Percentiles rank a stretch among this genome's conserved stretches.
phyloP scores from a whole-genome alignment of 2,888 invertebrate genomes.

The Cepaea hortensis region DNA sequence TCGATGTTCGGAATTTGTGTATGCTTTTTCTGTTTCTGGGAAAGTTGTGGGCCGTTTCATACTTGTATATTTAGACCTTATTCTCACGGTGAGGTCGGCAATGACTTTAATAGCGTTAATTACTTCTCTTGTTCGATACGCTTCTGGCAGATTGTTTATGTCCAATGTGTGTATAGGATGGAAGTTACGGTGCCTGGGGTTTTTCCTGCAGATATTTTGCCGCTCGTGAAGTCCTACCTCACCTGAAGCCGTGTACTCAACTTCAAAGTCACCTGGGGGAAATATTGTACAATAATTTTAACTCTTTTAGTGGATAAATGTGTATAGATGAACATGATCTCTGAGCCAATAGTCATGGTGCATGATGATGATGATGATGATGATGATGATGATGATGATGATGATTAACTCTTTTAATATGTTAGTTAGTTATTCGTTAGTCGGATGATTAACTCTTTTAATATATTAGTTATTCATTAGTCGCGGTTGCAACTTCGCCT shows the following conservation, averaged over 20 bases:
- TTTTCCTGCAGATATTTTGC: neutral
- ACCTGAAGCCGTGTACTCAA: slow-evolving; percentile 17
- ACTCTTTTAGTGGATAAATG: neutral
- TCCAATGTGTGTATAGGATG: neutral
- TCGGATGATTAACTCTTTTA: too few species aligned
- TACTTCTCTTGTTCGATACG: neutral
- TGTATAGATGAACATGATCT: too few species aligned
- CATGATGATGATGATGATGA: too few species aligned
- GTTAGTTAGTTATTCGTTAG: too few species aligned
- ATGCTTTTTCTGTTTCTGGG: neutral
- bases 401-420: too few species aligned
- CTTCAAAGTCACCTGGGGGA: slow-evolving; percentile 14
- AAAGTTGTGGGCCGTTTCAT: slow-evolving; percentile 12
- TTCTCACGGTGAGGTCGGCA: slow-evolving; percentile 20
- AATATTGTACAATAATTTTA: neutral
- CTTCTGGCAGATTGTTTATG: neutral
- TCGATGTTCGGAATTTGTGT: neutral
- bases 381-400: too few species aligned
- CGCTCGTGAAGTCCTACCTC: slow-evolving; percentile 22
- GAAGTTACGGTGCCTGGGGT: neutral
- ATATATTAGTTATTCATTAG: too few species aligned
- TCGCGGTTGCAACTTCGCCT: too few species aligned
- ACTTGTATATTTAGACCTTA: neutral
- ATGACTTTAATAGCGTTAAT: neutral
- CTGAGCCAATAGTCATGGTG: too few species aligned